Evolutionary conservation across 1,140 invertebrate genomes (phyloP), one percentile per base, ranked within the genome.

Genomic region (Macrotrachela quadricornifera): DNA sequence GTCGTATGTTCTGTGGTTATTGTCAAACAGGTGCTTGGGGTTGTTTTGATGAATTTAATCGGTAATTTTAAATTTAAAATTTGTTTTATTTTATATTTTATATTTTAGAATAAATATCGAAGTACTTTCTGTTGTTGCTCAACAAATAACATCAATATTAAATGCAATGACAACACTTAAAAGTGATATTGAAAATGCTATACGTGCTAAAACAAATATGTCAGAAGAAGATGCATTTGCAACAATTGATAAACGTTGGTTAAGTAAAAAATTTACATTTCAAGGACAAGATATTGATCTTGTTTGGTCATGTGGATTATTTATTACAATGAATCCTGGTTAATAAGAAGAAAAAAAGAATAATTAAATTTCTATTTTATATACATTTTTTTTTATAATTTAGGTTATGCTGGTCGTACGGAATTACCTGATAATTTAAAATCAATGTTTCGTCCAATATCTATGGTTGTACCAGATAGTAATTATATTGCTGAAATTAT

Each of bases 21-120:
- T 67, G 70, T 43, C 71, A 73, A 63, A 68, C 69, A 54, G 71
- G 71, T 46, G 70, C 68, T 14, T 72, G 71, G 71, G 69, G 68
- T 21, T 72, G 71, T 58, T 71, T 71, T 64, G 71, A 72, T 57
- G 71, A 72, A 58, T 72, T 72, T 57, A 71, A 72, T 61, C 60
- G 21, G 21, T 36, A 57, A 71, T 67, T 4, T 4, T 4, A 30
- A 30, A 4, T 30, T 30, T 30, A 2, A 30, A 4, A 4, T 30
- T 2, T 4, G 21, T 30, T 30, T 30, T 30, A 30, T 4, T 8
- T 2, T 4, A 30, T 30, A 30, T 66, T 68, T 55, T 70, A 69
- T 46, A 69, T 68, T n/a, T n/a, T 72, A 70, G 70, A 15, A 59
- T 59, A n/a, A 59, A 56, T 47, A 56, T 57, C 37, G 58, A 59